Conservation (phyloP, 2,797 vertebrate species). For the Falco cherrug region DNA sequence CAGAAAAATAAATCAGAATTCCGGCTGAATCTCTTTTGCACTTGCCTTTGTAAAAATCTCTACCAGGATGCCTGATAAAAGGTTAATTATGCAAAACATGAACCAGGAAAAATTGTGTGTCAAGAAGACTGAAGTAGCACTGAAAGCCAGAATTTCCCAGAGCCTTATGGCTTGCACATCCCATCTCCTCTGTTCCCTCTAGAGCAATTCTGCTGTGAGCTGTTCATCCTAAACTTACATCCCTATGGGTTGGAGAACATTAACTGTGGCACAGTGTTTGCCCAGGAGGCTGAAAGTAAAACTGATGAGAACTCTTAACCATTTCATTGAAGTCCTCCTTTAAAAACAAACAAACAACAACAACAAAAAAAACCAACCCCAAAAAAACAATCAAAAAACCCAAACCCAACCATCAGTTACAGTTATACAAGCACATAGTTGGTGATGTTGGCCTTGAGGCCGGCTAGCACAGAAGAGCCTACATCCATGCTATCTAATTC, state of each 20-base stretch:
- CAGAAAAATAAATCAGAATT: conserved; percentile 12
- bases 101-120: not conserved
- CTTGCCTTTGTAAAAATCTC: not conserved
- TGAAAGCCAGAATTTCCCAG: not conserved
- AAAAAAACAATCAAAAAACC: not conserved
- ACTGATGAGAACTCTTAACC: conserved; percentile 24
- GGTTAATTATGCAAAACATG: not conserved
- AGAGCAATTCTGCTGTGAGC: conserved; percentile 51
- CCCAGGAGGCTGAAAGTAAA: conserved; percentile 42
- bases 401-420: not conserved
- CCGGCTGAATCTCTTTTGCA: not conserved
- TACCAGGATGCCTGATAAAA: not conserved
- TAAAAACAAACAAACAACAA: not conserved
- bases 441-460: not conserved
- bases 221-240: conserved; percentile 22
- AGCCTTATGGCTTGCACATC: not conserved
- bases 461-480: not conserved
- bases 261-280: conserved; percentile 38
- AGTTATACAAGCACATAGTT: not conserved
- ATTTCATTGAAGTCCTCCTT: not conserved
- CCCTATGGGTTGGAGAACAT: conserved; percentile 44
- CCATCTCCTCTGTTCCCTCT: conserved; percentile 33
- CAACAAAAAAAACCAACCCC: not conserved
- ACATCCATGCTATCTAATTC: not conserved
- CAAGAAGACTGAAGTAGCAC: not conserved